phyloP scores from a whole-genome alignment of 2,113 vertebrate species.

The Python bivittatus region DNA sequence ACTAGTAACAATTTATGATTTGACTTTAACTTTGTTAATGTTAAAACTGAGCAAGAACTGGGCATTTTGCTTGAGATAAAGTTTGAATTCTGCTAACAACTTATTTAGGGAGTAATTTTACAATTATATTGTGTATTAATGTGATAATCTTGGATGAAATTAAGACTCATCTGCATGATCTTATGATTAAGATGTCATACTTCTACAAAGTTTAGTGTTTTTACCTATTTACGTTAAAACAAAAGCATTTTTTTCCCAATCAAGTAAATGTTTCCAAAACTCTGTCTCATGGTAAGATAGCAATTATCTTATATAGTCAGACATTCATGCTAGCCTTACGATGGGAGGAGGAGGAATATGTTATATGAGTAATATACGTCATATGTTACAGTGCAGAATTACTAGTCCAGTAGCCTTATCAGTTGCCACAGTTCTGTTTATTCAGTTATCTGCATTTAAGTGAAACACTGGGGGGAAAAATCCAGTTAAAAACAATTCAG shows the following conservation, averaged over 20 bases:
- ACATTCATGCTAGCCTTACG: background rate
- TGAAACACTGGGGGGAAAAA: background rate
- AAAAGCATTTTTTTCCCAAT: background rate
- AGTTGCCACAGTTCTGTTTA: background rate
- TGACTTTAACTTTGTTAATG: background rate
- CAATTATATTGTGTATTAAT: background rate
- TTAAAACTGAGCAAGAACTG: background rate
- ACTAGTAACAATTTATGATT: background rate
- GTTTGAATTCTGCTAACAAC: background rate
- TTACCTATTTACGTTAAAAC: background rate
- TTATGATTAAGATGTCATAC: background rate
- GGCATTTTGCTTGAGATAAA: background rate
- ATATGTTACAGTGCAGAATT: background rate
- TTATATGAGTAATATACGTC: background rate
- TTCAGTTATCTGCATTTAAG: background rate
- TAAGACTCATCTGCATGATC: background rate
- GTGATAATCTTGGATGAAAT: background rate
- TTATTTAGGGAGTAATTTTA: background rate
- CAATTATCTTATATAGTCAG: conserved; percentile 9
- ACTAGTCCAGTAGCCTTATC: background rate
- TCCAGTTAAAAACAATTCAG: background rate
- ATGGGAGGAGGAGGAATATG: background rate
- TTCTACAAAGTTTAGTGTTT: background rate
- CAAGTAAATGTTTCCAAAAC: background rate
- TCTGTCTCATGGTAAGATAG: background rate